Percentiles rank a stretch among this genome's conserved stretches.
These are phyloP conservation scores for Atherinomorus stipes DNA, from an alignment of 2,113 vertebrate genomes.

Conservation along the genomic window DNA sequence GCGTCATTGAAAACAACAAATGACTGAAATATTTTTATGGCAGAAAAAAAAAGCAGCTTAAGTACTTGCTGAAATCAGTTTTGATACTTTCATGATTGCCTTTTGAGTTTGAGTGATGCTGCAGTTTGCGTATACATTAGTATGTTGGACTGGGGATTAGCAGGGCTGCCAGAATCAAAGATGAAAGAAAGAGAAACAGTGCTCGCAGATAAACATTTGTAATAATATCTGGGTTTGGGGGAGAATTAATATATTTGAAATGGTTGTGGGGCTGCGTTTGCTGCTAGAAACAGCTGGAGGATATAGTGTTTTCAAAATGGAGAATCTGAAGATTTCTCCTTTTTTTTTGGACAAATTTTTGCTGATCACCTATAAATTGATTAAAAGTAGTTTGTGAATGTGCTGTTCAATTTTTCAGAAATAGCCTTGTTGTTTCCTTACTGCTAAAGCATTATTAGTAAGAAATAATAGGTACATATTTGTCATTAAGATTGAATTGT, in stretches of 20 bases:
- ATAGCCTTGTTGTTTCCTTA: background rate
- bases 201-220: conserved; percentile 27
- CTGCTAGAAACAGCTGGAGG: background rate
- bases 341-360: too few species aligned
- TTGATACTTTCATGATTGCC: conserved; percentile 43
- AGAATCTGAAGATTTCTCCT: too few species aligned
- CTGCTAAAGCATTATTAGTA: background rate
- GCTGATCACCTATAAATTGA: too few species aligned
- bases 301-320: background rate
- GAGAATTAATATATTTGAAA: conserved; percentile 30
- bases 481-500: background rate
- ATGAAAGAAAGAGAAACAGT: conserved; percentile 17
- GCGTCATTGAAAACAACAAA: background rate
- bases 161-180: conserved; percentile 35
- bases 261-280: conserved; percentile 10
- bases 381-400: too few species aligned
- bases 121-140: conserved; percentile 56
- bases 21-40: background rate
- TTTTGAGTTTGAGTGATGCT: conserved; percentile 53
- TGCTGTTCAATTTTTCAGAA: too few species aligned
- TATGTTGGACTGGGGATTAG: conserved; percentile 51
- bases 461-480: conserved; percentile 2
- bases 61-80: conserved; percentile 45
- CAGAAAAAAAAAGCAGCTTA: background rate
- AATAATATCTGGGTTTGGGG: conserved; percentile 16